Conservation (phyloP, 2,797 vertebrate genomes). For the Acipenser transmontanus region DNA sequence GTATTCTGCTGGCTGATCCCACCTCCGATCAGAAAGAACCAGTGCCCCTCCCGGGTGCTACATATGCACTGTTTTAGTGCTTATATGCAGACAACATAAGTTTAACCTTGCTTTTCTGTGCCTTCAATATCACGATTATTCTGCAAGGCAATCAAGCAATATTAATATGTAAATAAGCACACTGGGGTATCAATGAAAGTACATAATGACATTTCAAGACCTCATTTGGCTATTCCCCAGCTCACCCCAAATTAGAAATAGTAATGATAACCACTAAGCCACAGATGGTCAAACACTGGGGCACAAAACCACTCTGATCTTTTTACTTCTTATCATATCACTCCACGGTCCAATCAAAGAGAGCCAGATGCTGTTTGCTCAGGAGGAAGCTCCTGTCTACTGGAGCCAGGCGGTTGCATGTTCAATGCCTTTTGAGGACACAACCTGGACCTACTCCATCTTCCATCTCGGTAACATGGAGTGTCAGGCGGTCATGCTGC, state of each 20-base stretch:
- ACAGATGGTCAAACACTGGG: constrained; percentile 70
- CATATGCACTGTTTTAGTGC: too few species aligned
- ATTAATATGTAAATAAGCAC: constrained; percentile 73
- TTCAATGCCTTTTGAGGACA: constrained; percentile 44
- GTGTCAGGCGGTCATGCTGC: constrained; percentile 21
- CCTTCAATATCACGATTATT: constrained; percentile 58
- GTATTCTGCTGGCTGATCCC: too few species aligned
- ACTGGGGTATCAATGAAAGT: constrained; percentile 51
- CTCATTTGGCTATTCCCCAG: constrained; percentile 68
- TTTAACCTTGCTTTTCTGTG: constrained; percentile 27
- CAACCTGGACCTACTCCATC: constrained; percentile 25
- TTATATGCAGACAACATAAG: too few species aligned
- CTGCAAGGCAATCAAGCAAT: constrained; percentile 67
- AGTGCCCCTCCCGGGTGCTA: too few species aligned
- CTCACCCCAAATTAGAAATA: constrained; percentile 68
- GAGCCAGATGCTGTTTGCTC: constrained; percentile 57
- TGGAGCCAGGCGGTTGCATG: constrained; percentile 60
- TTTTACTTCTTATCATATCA: constrained; percentile 46
- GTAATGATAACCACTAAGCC: constrained; percentile 70
- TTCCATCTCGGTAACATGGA: background rate
- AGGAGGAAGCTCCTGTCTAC: constrained; percentile 54
- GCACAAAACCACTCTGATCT: constrained; percentile 52
- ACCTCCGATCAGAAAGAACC: too few species aligned
- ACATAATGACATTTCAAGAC: constrained; percentile 66
- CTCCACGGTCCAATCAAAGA: constrained; percentile 47